Conservation (phyloP, 30 jellyfish, hydroid and myxozoan species). For the Cassiopea xamachana region DNA sequence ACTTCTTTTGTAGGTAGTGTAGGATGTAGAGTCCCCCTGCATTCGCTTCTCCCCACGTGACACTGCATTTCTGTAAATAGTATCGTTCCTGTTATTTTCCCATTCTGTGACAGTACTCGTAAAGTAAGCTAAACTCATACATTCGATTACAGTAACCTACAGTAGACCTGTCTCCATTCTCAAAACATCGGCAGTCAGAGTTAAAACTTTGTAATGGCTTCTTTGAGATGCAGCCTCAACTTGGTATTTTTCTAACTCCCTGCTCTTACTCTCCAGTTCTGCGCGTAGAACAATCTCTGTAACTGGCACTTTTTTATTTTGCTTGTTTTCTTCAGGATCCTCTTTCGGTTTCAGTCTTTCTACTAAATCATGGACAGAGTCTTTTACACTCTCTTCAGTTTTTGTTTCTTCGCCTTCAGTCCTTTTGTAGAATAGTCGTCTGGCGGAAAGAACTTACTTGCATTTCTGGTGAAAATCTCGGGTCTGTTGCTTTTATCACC, state of each 20-base stretch:
- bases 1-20: too few relatives aligned
- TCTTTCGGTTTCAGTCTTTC: background rate
- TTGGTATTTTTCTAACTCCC: background rate
- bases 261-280: background rate
- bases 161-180: slow-evolving; percentile 46
- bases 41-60: too few relatives aligned
- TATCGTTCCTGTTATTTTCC: too few relatives aligned
- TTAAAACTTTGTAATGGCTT: background rate
- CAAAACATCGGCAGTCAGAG: slow-evolving; percentile 5
- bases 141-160: too few relatives aligned
- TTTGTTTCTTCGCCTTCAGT: background rate
- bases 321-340: background rate
- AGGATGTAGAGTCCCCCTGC: too few relatives aligned
- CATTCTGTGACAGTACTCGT: too few relatives aligned
- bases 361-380: background rate
- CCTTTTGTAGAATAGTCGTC: too few relatives aligned
- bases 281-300: background rate
- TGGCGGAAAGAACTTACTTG: too few relatives aligned
- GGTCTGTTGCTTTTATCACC: slow-evolving; percentile 26
- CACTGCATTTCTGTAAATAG: too few relatives aligned
- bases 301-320: background rate
- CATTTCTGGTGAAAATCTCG: background rate
- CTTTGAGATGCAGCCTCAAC: background rate
- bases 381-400: background rate
- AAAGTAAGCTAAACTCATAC: too few relatives aligned